A percentile compares a stretch with the other conserved stretches of the same genome.
phyloP scores from a whole-genome alignment of 2,888 invertebrate genomes.

The Eugnorisma glareosa region DNA sequence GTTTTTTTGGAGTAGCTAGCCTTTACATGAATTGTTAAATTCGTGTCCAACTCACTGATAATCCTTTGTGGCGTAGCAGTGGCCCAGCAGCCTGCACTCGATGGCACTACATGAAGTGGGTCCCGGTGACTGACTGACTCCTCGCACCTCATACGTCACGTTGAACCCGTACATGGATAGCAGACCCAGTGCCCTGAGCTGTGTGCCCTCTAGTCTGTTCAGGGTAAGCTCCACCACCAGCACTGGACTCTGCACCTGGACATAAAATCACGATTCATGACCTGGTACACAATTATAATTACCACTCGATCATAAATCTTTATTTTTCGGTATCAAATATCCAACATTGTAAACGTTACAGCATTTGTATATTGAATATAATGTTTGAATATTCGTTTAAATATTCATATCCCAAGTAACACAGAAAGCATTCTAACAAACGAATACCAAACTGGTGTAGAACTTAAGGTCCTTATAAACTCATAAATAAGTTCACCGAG shows the following conservation, averaged over 20 bases:
- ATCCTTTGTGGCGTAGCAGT: constrained; percentile 94
- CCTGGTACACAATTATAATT: neutral
- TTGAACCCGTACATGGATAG: constrained; percentile 97
- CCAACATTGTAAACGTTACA: neutral
- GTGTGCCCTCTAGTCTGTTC: constrained; percentile 94
- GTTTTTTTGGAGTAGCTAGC: neutral
- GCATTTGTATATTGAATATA: neutral
- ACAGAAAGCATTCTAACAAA: too few relatives aligned
- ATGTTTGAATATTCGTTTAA: neutral
- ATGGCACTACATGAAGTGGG: constrained; percentile 93
- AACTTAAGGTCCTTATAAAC: too few relatives aligned
- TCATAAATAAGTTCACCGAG: too few relatives aligned
- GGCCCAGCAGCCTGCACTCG: constrained; percentile 95
- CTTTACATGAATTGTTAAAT: neutral
- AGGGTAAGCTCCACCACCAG: constrained; percentile 95
- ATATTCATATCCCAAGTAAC: neutral
- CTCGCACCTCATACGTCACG: constrained; percentile 95
- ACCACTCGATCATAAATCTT: neutral
- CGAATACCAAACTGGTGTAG: too few relatives aligned
- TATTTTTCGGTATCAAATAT: neutral
- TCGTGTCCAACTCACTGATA: constrained; percentile 92
- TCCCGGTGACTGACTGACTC: constrained; percentile 85
- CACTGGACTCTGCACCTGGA: constrained; percentile 92
- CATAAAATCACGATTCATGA: constrained; percentile 19
- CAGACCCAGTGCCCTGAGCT: constrained; percentile 95